A percentile compares a stretch with the other conserved stretches of the same genome.
These are phyloP conservation scores for Xiphophorus couchianus DNA, from an alignment of 2,113 vertebrate species.

Conservation along the genomic window DNA sequence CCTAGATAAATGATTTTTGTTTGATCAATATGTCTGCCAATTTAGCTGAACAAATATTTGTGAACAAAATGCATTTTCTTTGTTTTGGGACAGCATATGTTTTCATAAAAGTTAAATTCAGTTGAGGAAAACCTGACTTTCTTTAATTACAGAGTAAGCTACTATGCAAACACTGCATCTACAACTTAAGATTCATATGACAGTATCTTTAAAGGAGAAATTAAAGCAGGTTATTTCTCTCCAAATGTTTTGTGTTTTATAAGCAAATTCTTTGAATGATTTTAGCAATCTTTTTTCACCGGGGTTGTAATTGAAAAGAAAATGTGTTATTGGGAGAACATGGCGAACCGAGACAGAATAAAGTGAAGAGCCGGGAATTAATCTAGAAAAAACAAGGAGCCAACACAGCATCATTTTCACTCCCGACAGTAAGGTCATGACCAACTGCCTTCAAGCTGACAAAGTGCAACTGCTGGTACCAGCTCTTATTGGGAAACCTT, in stretches of 20 bases:
- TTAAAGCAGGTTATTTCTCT: neutral
- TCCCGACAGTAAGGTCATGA: neutral
- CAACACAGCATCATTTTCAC: neutral
- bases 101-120: no score
- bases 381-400: neutral
- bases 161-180: no score
- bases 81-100: no score
- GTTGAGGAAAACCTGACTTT: no score
- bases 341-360: neutral
- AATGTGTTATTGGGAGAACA: neutral
- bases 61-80: no score
- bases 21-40: no score
- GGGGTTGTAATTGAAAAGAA: neutral
- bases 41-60: no score
- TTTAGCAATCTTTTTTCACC: neutral
- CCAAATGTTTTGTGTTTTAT: neutral
- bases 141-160: no score
- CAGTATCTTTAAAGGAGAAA: neutral
- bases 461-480: neutral
- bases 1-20: no score
- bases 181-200: no score
- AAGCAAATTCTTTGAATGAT: neutral
- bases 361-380: neutral
- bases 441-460: neutral
- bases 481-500: neutral